These are phyloP conservation scores for Thereva unica DNA, from an alignment of 2,888 invertebrate species.

Conservation along the genomic window DNA sequence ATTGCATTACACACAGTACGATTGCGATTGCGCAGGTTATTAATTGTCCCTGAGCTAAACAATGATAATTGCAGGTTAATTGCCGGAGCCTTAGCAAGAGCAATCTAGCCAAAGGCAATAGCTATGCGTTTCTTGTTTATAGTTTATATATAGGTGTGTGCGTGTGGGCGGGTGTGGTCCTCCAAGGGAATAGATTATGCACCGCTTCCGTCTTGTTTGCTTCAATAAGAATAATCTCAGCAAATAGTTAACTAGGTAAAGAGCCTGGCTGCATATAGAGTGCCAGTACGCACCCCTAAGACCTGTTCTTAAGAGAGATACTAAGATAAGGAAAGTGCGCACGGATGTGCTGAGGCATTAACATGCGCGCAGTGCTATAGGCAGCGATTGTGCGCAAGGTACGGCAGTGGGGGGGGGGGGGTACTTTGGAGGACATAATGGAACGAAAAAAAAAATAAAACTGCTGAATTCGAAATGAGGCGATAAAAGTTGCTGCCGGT, in stretches of 20 bases:
- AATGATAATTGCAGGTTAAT: constrained; percentile 28
- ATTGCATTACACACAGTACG: not conserved
- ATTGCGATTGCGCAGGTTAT: constrained; percentile 16
- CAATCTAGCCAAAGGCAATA: not conserved
- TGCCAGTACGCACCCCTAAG: too few relatives aligned
- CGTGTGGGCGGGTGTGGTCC: not conserved
- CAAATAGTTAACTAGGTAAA: too few relatives aligned
- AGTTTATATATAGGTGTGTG: not conserved
- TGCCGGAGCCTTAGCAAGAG: constrained; percentile 1
- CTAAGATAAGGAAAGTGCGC: too few relatives aligned
- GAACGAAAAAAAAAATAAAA: constrained; percentile 11
- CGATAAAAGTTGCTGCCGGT: constrained; percentile 21
- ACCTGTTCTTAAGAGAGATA: too few relatives aligned
- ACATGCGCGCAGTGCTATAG: too few relatives aligned
- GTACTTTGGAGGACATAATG: constrained; percentile 8
- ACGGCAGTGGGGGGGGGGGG: constrained; percentile 10
- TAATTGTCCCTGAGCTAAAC: constrained; percentile 22
- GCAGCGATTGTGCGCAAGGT: not conserved
- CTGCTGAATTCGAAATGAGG: constrained; percentile 23
- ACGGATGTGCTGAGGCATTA: too few relatives aligned
- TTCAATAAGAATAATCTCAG: too few relatives aligned
- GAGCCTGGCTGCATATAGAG: too few relatives aligned
- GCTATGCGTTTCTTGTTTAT: not conserved
- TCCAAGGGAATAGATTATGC: too few relatives aligned
- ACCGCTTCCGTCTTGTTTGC: too few relatives aligned